Conservation (phyloP, 1,140 invertebrate species). For the Antheraea pernyi region DNA sequence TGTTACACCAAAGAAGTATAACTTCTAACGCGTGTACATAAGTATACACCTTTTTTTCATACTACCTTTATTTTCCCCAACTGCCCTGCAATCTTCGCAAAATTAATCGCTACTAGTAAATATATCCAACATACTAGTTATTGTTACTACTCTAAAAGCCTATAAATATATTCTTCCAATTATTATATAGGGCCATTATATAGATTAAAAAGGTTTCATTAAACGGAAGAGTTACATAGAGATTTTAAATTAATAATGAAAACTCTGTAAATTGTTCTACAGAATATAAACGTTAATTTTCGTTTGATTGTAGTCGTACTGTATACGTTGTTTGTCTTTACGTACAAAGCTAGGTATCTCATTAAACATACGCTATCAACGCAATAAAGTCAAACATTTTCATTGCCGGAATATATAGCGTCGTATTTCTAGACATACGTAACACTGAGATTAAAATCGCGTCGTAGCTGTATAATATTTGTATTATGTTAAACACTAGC, state of each 20-base stretch:
- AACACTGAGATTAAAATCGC: background rate
- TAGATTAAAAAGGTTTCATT: background rate
- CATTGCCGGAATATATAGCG: background rate
- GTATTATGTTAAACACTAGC: background rate
- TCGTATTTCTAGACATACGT: background rate
- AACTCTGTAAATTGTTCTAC: background rate
- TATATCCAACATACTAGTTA: too few relatives aligned
- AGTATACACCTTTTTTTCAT: too few relatives aligned
- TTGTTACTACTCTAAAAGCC: too few relatives aligned
- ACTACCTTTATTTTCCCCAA: too few relatives aligned
- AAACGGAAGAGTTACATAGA: background rate
- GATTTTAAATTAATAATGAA: background rate
- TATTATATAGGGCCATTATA: background rate
- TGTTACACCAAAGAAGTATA: too few relatives aligned
- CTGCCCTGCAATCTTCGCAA: too few relatives aligned
- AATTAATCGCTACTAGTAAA: too few relatives aligned
- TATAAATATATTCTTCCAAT: too few relatives aligned
- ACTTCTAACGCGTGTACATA: too few relatives aligned
- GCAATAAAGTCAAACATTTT: conserved; percentile 1
- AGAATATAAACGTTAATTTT: background rate
- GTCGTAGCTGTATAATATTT: background rate
- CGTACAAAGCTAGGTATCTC: background rate
- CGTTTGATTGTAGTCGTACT: background rate
- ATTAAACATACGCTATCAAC: background rate
- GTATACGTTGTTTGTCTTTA: background rate